Conservation (phyloP, 2,113 vertebrate species). For the rat (Rattus norvegicus) region GRCr8 NC_086022.1:74898501-74899000, state of each 20-base stretch:
- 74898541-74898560: slow-evolving; percentile 63
- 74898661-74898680: slow-evolving; percentile 64
- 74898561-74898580: slow-evolving; percentile 58
- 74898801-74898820: slow-evolving; percentile 71
- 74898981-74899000: slow-evolving; percentile 33
- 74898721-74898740: slow-evolving; percentile 69
- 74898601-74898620: slow-evolving; percentile 57
- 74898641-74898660: slow-evolving; percentile 55
- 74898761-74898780: slow-evolving; percentile 81
- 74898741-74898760: slow-evolving; percentile 75
- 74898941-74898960: not conserved
- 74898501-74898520: slow-evolving; percentile 58
- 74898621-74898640: slow-evolving; percentile 46
- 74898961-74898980: not conserved
- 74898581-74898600: slow-evolving; percentile 39
- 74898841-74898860: slow-evolving; percentile 57
- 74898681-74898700: slow-evolving; percentile 63
- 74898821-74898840: slow-evolving; percentile 74
- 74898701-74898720: slow-evolving; percentile 69
- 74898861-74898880: slow-evolving; percentile 29
- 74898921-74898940: slow-evolving; percentile 1
- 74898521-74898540: slow-evolving; percentile 56
- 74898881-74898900: slow-evolving; percentile 17
- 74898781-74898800: slow-evolving; percentile 82
- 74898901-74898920: not conserved